Conservation (phyloP, 1,140 invertebrate genomes). For the Cyphomyrmex costatus region DNA sequence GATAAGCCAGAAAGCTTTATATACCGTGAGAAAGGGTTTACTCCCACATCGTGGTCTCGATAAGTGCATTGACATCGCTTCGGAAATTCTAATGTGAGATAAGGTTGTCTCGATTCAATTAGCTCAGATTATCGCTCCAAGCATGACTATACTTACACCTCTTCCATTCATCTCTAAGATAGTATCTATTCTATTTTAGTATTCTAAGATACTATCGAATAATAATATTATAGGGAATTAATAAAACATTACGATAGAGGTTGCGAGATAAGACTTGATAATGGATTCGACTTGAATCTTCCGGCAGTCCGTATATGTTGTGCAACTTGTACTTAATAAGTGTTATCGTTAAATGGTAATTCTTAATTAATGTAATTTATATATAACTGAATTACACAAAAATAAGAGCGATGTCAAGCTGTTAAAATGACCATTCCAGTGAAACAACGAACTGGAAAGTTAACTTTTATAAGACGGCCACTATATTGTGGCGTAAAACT, state of each 20-base stretch:
- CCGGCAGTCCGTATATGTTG: neutral
- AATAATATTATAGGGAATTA: constrained; percentile 19
- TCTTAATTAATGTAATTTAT: neutral
- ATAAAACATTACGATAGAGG: neutral
- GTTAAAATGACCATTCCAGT: neutral
- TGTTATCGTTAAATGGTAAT: neutral
- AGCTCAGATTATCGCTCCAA: constrained; percentile 14
- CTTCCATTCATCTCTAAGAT: too few species aligned
- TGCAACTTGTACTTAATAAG: neutral
- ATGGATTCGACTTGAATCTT: neutral
- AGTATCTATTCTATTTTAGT: too few species aligned
- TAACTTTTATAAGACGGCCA: too few species aligned
- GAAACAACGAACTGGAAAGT: neutral
- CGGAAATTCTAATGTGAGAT: constrained; percentile 67
- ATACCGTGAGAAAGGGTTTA: constrained; percentile 67
- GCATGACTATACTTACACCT: neutral
- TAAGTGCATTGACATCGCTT: constrained; percentile 79
- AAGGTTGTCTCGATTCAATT: constrained; percentile 29
- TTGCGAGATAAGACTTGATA: neutral
- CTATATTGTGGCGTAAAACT: too few species aligned
- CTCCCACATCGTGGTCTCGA: constrained; percentile 67
- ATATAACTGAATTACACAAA: too few species aligned
- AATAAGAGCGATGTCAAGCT: neutral
- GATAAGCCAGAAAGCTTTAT: constrained; percentile 67
- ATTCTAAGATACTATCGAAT: neutral